Conservation (phyloP, 2,113 vertebrate genomes). For the Phalacrocorax brasilianus region DNA sequence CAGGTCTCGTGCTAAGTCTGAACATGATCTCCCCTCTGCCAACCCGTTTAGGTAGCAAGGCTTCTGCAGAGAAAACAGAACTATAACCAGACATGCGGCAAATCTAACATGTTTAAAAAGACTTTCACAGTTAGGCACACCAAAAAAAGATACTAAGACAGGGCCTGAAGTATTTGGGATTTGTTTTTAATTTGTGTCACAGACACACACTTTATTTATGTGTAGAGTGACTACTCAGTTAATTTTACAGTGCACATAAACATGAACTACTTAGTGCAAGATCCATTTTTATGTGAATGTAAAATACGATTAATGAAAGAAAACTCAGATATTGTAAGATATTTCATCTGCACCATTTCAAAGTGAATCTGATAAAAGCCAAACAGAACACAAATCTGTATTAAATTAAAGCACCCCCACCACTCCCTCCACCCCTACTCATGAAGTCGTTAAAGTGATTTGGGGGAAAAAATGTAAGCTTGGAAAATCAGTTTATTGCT, state of each 20-base stretch:
- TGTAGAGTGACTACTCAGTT: not conserved
- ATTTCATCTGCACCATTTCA: conserved; percentile 5
- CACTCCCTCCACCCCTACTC: not conserved
- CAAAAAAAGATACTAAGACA: not conserved
- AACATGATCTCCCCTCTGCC: not conserved
- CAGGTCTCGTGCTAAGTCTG: not conserved
- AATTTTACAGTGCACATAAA: conserved; percentile 26
- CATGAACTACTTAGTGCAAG: not conserved
- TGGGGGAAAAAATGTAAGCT: not conserved
- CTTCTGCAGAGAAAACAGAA: not conserved
- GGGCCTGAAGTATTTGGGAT: not conserved
- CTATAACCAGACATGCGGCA: not conserved
- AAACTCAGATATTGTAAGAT: conserved; percentile 12
- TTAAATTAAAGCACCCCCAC: not conserved
- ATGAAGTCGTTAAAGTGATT: not conserved
- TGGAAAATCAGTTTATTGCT: not conserved
- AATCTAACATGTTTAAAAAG: not conserved
- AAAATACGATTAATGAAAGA: conserved; percentile 18
- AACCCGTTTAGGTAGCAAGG: not conserved
- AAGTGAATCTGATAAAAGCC: conserved; percentile 15
- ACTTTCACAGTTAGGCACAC: not conserved
- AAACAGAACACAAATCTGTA: not conserved
- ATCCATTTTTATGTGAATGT: conserved; percentile 17
- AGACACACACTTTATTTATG: not conserved
- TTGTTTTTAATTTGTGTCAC: conserved; percentile 21